Evolutionary conservation across 1,140 invertebrate species (phyloP), one percentile per base, ranked within the genome.

Genomic region (Sminthurides bifidus): DNA sequence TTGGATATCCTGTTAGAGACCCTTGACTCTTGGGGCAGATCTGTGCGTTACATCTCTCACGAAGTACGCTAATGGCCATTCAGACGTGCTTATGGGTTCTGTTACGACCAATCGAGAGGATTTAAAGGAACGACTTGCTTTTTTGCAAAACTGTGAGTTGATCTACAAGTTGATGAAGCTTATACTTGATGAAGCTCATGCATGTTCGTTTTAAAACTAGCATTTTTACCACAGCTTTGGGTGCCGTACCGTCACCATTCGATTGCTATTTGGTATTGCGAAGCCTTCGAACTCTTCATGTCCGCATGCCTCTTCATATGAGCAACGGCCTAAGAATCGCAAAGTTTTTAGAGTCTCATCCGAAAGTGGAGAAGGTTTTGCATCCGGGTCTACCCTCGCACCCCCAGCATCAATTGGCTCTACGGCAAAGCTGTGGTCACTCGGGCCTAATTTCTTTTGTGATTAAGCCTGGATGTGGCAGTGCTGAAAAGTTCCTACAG

Each of bases 71-170:
- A 58, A 55, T 58, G 60, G 94, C 0, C 94, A 98, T 71, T 85
- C 88, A 1, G 95, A 99, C 75, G 85, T 96, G 40, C 83, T 98
- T 1, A 98, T 98, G 95, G 95, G 95, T 3, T 83, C 86, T 8
- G 77, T 84, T 6, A 77, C 85, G 26, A 79, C 82, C 3, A 91
- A 81, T 60, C 76, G 81, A 66, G 79, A 85, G 50, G 80, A 81
- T 43, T 65, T 95, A 0, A 78, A 80, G 63, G 68, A 83, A 24
- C 77, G 76, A 68, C 68, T 98, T 14, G 77, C 80, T 60, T 96
- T 87, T 72, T 72, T 92, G 50, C 93, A 98, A 79, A 93, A 95
- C 69, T 77, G 89, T 92, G 76, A 29, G 4, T 2, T 27, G 6
- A 23, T 27, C 24, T 48, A 35, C 33, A 29, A 3, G 15, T 17